phyloP scores from a whole-genome alignment of 2,888 invertebrate genomes.

The Dryocosmus kuriphilus region DNA sequence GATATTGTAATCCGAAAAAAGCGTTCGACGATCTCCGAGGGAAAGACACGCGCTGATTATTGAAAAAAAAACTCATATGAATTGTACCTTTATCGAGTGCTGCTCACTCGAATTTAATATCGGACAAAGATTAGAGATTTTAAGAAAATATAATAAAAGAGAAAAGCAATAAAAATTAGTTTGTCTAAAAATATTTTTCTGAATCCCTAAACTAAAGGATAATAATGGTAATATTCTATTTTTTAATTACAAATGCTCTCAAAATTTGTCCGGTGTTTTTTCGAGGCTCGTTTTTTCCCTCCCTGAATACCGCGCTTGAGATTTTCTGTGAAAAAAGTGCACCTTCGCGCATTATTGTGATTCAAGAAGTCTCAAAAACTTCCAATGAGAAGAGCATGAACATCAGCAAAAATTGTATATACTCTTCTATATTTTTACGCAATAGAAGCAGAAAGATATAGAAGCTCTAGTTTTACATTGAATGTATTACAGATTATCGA shows the following conservation, averaged over 20 bases:
- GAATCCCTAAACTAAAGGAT: conserved; percentile 12
- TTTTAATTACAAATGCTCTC: conserved; percentile 33
- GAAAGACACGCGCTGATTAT: conserved; percentile 32
- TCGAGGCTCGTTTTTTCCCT: conserved; percentile 22
- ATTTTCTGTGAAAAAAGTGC: conserved; percentile 31
- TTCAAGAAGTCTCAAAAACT: conserved; percentile 28
- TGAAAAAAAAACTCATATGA: conserved; percentile 32
- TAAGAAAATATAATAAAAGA: conserved; percentile 5
- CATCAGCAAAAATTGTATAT: conserved; percentile 29
- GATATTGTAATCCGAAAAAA: conserved; percentile 48
- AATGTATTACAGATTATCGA: neutral
- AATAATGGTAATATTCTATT: conserved; percentile 27
- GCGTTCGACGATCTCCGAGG: conserved; percentile 39
- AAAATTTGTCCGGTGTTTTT: conserved; percentile 34
- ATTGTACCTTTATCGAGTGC: conserved; percentile 38
- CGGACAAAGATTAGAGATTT: conserved; percentile 28
- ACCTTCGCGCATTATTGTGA: conserved; percentile 34
- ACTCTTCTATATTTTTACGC: conserved; percentile 20
- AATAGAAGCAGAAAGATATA: conserved; percentile 31
- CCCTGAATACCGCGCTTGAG: conserved; percentile 25
- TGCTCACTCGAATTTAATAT: conserved; percentile 35
- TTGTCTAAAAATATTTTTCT: conserved; percentile 35
- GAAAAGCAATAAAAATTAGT: conserved; percentile 24
- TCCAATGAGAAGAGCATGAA: conserved; percentile 36
- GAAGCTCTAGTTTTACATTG: conserved; percentile 38